Evolutionary conservation across 2,797 vertebrate species (phyloP).

Genomic region (Vireo griseus): DNA sequence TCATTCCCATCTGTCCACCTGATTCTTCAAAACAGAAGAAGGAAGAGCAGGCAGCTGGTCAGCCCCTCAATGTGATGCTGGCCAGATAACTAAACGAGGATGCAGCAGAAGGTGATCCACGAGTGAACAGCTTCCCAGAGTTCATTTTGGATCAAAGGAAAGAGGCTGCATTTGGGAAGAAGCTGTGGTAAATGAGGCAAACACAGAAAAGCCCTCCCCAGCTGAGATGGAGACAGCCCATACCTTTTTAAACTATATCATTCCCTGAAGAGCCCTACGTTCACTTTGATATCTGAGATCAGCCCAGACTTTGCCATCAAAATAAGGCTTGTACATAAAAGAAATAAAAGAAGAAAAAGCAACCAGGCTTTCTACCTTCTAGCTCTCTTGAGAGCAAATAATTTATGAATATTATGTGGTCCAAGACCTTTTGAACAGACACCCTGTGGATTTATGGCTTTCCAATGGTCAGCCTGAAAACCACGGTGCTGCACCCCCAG

Average conservation of each 20-base stretch:
- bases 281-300: constrained; percentile 25
- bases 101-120: background rate
- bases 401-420: background rate
- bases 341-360: background rate
- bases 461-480: background rate
- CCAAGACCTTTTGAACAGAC: background rate
- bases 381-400: background rate
- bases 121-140: background rate
- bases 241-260: background rate
- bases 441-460: background rate
- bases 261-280: background rate
- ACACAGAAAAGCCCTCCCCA: background rate
- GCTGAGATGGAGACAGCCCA: background rate
- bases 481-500: background rate
- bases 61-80: rapidly evolving
- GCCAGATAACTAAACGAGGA: rapidly evolving
- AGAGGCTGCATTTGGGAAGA: background rate
- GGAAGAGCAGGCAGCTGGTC: background rate
- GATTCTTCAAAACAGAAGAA: background rate
- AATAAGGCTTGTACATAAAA: background rate
- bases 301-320: background rate
- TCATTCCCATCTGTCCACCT: background rate
- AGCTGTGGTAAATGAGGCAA: constrained; percentile 17
- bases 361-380: background rate
- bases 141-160: constrained; percentile 21